Percentiles rank a stretch among this genome's conserved stretches.
Evolutionary conservation across 2,113 vertebrate species (phyloP).

Genomic region (Colinus virginianus): DNA sequence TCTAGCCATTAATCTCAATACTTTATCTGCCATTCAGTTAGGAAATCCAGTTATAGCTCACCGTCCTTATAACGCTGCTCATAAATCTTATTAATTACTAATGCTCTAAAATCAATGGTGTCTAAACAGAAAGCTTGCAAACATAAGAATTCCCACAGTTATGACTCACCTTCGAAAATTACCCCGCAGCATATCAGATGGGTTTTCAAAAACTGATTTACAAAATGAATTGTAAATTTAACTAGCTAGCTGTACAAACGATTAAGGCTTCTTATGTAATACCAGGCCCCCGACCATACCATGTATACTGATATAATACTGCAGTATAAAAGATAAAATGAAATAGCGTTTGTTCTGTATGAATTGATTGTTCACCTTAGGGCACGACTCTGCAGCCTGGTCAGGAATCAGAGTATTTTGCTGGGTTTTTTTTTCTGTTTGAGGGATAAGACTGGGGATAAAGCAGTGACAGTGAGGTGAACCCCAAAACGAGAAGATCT

Average conservation of each 20-base stretch:
- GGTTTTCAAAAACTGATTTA: background rate
- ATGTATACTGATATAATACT: background rate
- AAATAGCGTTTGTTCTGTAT: too few relatives aligned
- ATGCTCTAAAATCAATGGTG: background rate
- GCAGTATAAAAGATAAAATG: background rate
- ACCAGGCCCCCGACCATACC: background rate
- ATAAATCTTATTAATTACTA: background rate
- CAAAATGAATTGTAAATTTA: background rate
- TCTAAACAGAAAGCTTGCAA: background rate
- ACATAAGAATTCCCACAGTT: background rate
- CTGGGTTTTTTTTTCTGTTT: background rate
- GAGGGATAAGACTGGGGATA: background rate
- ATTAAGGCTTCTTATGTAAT: background rate
- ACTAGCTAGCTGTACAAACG: background rate
- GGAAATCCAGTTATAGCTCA: background rate
- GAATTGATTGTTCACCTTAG: background rate
- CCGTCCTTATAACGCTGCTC: background rate
- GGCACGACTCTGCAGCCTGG: background rate
- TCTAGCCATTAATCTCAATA: background rate
- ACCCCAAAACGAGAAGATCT: background rate
- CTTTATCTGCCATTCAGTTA: background rate
- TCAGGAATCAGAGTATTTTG: background rate
- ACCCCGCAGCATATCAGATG: background rate
- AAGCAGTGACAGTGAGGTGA: background rate
- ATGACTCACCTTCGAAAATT: background rate